Conservation (phyloP, 2,113 vertebrate species). For the Lepus timidus region DNA sequence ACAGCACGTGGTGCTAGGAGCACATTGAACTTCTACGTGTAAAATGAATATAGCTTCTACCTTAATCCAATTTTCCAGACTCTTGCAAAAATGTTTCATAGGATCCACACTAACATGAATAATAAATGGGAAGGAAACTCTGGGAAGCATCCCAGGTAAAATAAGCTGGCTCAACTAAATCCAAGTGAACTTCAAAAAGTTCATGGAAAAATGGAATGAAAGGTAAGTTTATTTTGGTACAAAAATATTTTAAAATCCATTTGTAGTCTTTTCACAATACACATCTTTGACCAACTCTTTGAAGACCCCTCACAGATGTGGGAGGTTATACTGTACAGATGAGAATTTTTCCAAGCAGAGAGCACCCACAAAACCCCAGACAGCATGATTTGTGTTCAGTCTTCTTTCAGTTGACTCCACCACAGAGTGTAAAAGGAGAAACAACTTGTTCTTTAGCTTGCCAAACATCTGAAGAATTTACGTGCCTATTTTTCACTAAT, state of each 20-base stretch:
- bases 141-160: not conserved
- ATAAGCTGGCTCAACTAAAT: not conserved
- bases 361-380: too few species aligned
- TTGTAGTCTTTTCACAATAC: too few species aligned
- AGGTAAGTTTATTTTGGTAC: too few species aligned
- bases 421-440: not conserved
- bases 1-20: too few species aligned
- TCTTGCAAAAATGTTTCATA: not conserved
- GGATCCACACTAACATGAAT: not conserved
- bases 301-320: too few species aligned
- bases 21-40: not conserved
- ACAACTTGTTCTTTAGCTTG: constrained; percentile 15
- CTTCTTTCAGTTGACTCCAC: not conserved
- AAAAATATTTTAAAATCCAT: too few species aligned
- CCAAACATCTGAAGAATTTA: constrained; percentile 35
- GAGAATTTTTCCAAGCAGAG: not conserved
- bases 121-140: not conserved
- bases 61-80: not conserved
- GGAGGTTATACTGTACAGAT: not conserved
- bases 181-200: not conserved
- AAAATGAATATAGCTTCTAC: not conserved
- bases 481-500: constrained; percentile 19
- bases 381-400: not conserved
- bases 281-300: too few species aligned
- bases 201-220: too few species aligned